Base-by-base conservation (phyloP, 30 jellyfish, hydroid and myxozoan genomes). In the Hydra vulgaris region DNA sequence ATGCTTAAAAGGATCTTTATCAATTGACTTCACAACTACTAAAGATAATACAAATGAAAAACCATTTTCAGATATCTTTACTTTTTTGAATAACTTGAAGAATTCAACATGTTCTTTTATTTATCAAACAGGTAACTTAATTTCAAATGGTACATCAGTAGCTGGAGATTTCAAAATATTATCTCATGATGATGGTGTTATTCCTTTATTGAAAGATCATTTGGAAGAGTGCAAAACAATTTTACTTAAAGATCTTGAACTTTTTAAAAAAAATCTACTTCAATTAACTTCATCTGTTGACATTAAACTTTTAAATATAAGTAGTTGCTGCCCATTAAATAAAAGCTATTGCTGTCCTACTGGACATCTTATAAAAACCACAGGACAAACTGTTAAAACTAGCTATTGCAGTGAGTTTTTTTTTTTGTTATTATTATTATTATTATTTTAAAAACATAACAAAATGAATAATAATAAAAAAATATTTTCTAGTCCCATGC, bases 361-460 rank as follows among this genome's bases (percentile, higher is more conserved):
- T 24, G 94, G 87, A 25, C 86, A 74, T 24, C 73, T 78, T 17
- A 25, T 75, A 7, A 21, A 25, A 67, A 67, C 61, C 17, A 40
- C 73, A 0, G 88, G 82, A 18, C 27, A 61, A 40, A 23, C 80
- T 24, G 1, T 81, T 66, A 79, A 55, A 15, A 66, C 84, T 0
- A 70, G 83, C 71, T 79, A 83, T 74, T 88, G 96, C 77, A 73
- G 96, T 88, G 53, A 83, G 96, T 88, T 25, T 69, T 22, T 68
- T 25, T 61, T 26, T 20, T 7, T 23, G 25, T 68, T n/a, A 3
- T 3, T 20, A n/a, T 68, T 68, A 15, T 20, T 15, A n/a, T 17
- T 17, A n/a, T 68, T 68, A 23, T 68, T 7, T 15, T 68, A 68
- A 15, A n/a, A n/a, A 68, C 15, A 68, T n/a, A 68, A 68, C 18